A percentile compares a stretch with the other conserved stretches of the same genome.
Evolutionary conservation across 1,140 invertebrate species (phyloP).

Genomic region (Hydropsyche tenuis): DNA sequence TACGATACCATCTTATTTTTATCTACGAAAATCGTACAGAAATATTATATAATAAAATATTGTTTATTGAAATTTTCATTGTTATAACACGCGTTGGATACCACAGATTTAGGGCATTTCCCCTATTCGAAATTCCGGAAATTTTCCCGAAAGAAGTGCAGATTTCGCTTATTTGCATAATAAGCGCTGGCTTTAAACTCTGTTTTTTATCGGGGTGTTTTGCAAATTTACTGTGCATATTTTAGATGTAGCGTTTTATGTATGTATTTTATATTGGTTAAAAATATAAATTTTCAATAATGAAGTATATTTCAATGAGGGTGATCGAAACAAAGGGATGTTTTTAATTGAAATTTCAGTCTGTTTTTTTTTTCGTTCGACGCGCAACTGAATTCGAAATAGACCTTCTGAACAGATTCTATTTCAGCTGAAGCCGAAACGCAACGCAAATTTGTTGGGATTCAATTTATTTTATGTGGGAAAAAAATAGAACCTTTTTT

Average conservation of each 20-base stretch:
- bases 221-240: too few relatives aligned
- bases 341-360: background rate
- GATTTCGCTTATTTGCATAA: slow-evolving; percentile 6
- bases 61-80: too few relatives aligned
- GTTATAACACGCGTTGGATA: too few relatives aligned
- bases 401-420: slow-evolving; percentile 2
- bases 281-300: too few relatives aligned
- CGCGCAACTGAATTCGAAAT: background rate
- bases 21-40: too few relatives aligned
- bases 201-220: too few relatives aligned
- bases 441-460: slow-evolving; percentile 16
- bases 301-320: too few relatives aligned
- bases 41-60: too few relatives aligned
- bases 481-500: slow-evolving; percentile 8
- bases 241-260: too few relatives aligned
- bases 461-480: slow-evolving; percentile 28
- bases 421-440: background rate
- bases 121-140: slow-evolving; percentile 5
- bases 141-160: slow-evolving; percentile 12
- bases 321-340: too few relatives aligned
- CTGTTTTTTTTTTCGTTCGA: background rate
- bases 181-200: background rate
- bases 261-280: too few relatives aligned
- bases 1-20: too few relatives aligned
- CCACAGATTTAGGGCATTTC: background rate